Evolutionary conservation across 2,113 vertebrate genomes (phyloP), one percentile per base, ranked within the genome.

Genomic region (Polypterus senegalus): DNA sequence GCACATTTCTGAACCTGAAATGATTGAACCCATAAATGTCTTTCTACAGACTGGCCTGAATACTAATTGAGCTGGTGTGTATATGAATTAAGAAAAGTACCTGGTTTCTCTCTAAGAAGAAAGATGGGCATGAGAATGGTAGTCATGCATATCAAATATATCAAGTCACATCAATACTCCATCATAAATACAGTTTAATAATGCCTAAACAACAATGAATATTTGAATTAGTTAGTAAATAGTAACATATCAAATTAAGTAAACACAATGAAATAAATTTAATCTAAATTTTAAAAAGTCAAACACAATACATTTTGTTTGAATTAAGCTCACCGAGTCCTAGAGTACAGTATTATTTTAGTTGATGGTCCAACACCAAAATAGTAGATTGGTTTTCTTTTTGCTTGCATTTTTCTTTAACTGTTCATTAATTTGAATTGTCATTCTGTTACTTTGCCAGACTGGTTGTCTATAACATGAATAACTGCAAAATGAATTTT

Each of bases 11-110:
- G 80, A 80, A 81, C 79, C 73, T 74, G 79, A 84, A 85, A 81
- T 80, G 80, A 87, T 80, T 85, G 83, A 86, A 82, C 83, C 78
- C 67, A 68, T 79, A 83, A 84, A 81, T 67, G 71, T 77, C 77
- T 77, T 79, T 65, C 68, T 71, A 77, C 74, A 84, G 75, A 70
- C 73, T 80, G 80, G 82, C 81, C 80, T 73, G 70, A 74, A 77
- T 70, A 54, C 62, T 82, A 84, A 87, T 75, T 83, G 79, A 81
- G 77, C 75, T 76, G 79, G 65, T 69, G 65, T 71, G 74, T 67
- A 74, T 77, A 80, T 84, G 77, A 82, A 82, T 27, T 27, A 27
- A 79, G 77, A 64, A 66, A 69, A 78, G 69, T 59, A 49, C 48
- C 62, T 62, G 63, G 67, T 76, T 81, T 71, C 72, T 27, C 27